Percentiles rank a stretch among this genome's conserved stretches.
phyloP scores from a whole-genome alignment of 1,140 invertebrate genomes.

The Nasonia giraulti region DNA sequence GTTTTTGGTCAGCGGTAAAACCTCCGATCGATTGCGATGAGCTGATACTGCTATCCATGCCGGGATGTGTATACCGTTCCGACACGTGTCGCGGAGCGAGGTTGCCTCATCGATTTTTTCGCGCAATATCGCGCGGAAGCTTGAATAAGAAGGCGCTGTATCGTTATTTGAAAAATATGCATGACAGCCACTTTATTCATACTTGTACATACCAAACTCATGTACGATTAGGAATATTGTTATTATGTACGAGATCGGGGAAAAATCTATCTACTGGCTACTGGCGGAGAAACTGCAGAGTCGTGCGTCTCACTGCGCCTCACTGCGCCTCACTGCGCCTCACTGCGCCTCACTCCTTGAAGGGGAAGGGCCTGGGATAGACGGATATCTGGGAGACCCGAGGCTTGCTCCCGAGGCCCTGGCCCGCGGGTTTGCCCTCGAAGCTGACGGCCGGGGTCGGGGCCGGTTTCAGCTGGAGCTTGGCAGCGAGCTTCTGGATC shows the following conservation, averaged over 20 bases:
- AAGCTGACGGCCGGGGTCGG: conserved; percentile 65
- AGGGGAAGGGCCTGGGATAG: conserved; percentile 72
- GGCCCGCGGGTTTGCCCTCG: conserved; percentile 54
- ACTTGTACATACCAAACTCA: too few species aligned
- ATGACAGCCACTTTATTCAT: background rate
- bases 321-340: too few species aligned
- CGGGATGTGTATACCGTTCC: background rate
- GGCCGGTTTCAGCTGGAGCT: conserved; percentile 72
- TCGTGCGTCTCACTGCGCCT: conserved; percentile 57
- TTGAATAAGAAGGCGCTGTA: too few species aligned
- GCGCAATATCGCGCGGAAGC: too few species aligned
- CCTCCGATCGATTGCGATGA: too few species aligned
- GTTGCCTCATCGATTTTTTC: conserved; percentile 39
- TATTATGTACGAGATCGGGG: too few species aligned
- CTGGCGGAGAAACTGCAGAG: too few species aligned
- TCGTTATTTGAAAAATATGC: background rate
- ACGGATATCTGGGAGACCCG: conserved; percentile 75
- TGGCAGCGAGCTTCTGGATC: conserved; percentile 64
- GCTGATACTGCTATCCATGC: too few species aligned
- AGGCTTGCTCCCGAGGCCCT: conserved; percentile 54
- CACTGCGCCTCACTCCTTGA: conserved; percentile 63
- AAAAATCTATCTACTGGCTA: too few species aligned
- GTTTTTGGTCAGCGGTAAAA: too few species aligned
- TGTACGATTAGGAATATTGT: too few species aligned
- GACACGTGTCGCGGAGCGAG: background rate